Evolutionary conservation across 1,140 invertebrate genomes (phyloP).

Genomic region (Oedothorax gibbosus): DNA sequence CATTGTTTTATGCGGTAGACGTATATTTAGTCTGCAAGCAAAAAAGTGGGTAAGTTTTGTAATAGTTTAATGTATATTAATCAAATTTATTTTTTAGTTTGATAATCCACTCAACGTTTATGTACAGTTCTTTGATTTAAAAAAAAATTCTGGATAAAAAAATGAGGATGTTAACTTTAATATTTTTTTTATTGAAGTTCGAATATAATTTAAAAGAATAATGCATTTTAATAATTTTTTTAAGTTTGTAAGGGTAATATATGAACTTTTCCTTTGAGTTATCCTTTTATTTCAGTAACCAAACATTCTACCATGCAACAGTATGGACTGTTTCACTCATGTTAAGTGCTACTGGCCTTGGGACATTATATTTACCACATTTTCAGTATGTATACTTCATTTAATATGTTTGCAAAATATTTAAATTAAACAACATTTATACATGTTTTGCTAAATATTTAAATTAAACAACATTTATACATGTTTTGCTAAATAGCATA

Average conservation of each 20-base stretch:
- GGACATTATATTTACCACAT: slow-evolving; percentile 52
- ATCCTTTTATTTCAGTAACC: slow-evolving; percentile 33
- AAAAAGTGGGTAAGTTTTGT: slow-evolving; percentile 70
- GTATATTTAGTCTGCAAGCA: slow-evolving; percentile 78
- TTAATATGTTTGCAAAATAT: too few species aligned
- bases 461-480: too few species aligned
- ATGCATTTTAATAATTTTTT: too few species aligned
- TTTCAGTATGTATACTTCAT: slow-evolving; percentile 35
- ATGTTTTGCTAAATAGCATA: too few species aligned
- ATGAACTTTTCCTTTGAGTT: neutral
- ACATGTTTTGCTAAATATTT: too few species aligned
- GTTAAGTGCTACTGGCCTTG: slow-evolving; percentile 27
- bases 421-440: too few species aligned
- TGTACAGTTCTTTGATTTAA: neutral
- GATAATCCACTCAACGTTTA: neutral
- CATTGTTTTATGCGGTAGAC: slow-evolving; percentile 83
- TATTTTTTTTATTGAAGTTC: too few species aligned
- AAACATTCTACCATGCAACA: slow-evolving; percentile 27
- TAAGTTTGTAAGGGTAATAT: too few species aligned
- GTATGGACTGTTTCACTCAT: slow-evolving; percentile 23
- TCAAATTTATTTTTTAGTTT: neutral
- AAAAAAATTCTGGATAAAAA: neutral
- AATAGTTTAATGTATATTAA: neutral
- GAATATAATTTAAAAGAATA: too few species aligned
- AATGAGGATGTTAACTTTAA: too few species aligned